These are phyloP conservation scores for Eupithecia tripunctaria DNA, from an alignment of 2,888 invertebrate genomes.

Conservation along the genomic window DNA sequence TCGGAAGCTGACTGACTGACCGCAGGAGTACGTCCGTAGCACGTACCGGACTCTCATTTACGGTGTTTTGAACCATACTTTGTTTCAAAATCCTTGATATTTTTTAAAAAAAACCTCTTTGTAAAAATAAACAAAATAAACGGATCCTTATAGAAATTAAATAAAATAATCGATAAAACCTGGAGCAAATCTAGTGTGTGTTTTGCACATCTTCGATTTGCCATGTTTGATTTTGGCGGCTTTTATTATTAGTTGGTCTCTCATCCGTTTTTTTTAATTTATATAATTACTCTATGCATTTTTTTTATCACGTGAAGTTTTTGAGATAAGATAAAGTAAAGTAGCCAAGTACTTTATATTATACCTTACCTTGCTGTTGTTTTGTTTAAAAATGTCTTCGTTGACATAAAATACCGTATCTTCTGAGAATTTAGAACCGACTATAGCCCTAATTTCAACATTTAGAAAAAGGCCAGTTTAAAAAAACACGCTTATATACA, in stretches of 20 bases:
- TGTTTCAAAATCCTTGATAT: background rate
- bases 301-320: too few relatives aligned
- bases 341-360: background rate
- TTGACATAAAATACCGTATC: background rate
- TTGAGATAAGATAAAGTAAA: too few relatives aligned
- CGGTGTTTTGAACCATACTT: background rate
- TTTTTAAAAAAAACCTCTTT: background rate
- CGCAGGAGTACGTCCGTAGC: background rate
- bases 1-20: constrained; percentile 12
- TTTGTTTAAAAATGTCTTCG: too few relatives aligned
- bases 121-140: too few relatives aligned
- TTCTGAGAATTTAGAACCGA: background rate
- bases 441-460: background rate
- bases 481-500: too few relatives aligned
- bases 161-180: too few relatives aligned
- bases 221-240: background rate
- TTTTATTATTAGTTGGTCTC: background rate
- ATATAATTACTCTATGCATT: too few relatives aligned
- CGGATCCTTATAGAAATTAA: background rate
- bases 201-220: too few relatives aligned
- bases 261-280: too few relatives aligned
- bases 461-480: background rate
- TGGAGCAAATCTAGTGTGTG: too few relatives aligned
- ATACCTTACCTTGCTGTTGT: too few relatives aligned
- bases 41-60: background rate